These are phyloP conservation scores for Drosophila stalkeri DNA, from an alignment of 2,888 invertebrate genomes.

Conservation along the genomic window DNA sequence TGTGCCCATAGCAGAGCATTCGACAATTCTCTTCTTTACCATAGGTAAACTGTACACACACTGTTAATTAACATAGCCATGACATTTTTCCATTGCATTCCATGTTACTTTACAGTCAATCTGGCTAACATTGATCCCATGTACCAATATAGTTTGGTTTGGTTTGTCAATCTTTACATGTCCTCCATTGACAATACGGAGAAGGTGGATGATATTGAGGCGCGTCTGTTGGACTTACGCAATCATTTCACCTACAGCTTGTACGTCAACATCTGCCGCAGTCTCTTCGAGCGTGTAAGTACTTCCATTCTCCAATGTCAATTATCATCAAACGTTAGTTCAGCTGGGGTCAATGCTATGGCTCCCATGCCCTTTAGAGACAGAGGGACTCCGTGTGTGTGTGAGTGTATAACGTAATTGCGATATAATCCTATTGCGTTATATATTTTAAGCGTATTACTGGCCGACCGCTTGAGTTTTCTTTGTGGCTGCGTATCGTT, in stretches of 20 bases:
- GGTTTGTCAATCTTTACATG: constrained; percentile 96
- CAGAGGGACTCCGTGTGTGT: neutral
- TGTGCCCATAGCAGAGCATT: constrained; percentile 95
- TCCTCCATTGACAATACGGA: constrained; percentile 94
- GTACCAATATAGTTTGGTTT: constrained; percentile 97
- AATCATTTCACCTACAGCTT: constrained; percentile 95
- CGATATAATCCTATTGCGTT: constrained; percentile 69
- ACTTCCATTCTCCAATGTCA: constrained; percentile 37
- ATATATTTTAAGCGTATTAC: constrained; percentile 55
- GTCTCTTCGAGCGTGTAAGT: constrained; percentile 94
- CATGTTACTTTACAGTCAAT: constrained; percentile 87
- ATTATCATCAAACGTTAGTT: constrained; percentile 42
- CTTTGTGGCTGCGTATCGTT: constrained; percentile 55
- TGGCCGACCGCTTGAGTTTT: constrained; percentile 60
- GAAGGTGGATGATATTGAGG: constrained; percentile 91
- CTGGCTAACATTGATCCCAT: constrained; percentile 97
- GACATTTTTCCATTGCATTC: constrained; percentile 8
- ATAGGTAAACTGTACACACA: constrained; percentile 87
- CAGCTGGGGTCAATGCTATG: constrained; percentile 21
- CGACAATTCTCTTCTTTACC: constrained; percentile 95
- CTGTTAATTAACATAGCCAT: neutral
- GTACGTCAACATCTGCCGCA: constrained; percentile 96
- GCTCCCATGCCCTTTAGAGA: neutral
- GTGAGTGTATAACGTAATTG: constrained; percentile 51
- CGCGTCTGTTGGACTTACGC: constrained; percentile 90